A percentile compares a stretch with the other conserved stretches of the same genome.
Evolutionary conservation across 1,140 invertebrate genomes (phyloP).

Genomic region (Theocolax elegans): DNA sequence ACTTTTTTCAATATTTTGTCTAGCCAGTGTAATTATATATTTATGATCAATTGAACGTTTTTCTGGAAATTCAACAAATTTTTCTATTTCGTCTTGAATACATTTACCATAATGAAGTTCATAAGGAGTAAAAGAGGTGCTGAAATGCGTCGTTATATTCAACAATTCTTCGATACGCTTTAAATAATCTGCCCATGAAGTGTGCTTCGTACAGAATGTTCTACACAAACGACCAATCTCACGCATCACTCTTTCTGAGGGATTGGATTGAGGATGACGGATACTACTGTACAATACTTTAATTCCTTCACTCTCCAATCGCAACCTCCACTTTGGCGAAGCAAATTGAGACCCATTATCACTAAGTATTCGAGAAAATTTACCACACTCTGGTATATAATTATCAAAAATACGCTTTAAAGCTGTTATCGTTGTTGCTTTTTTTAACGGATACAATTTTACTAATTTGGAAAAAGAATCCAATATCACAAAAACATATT

Average conservation of each 20-base stretch:
- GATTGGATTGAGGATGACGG: slow-evolving; percentile 57
- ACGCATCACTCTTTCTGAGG: slow-evolving; percentile 54
- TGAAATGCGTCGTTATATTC: not conserved
- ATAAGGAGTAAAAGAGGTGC: too few species aligned
- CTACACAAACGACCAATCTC: slow-evolving; percentile 46
- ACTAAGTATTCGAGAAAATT: too few species aligned
- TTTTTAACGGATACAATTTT: too few species aligned
- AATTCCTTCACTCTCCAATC: too few species aligned
- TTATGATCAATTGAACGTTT: not conserved
- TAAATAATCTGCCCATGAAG: not conserved
- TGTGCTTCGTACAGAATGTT: slow-evolving; percentile 34
- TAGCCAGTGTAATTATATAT: not conserved
- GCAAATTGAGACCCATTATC: slow-evolving; percentile 48
- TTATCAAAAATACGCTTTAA: too few species aligned
- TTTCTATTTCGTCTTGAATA: too few species aligned
- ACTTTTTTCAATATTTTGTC: not conserved
- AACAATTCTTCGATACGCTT: not conserved
- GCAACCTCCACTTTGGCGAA: slow-evolving; percentile 14
- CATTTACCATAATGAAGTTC: too few species aligned
- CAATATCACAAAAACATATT: too few species aligned
- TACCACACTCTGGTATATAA: too few species aligned
- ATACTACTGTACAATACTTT: slow-evolving; percentile 40
- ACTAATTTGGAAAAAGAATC: too few species aligned
- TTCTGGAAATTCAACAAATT: too few species aligned
- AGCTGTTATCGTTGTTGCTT: too few species aligned